Evolutionary conservation across 2,113 vertebrate species (phyloP).

Genomic region (Riparia riparia): DNA sequence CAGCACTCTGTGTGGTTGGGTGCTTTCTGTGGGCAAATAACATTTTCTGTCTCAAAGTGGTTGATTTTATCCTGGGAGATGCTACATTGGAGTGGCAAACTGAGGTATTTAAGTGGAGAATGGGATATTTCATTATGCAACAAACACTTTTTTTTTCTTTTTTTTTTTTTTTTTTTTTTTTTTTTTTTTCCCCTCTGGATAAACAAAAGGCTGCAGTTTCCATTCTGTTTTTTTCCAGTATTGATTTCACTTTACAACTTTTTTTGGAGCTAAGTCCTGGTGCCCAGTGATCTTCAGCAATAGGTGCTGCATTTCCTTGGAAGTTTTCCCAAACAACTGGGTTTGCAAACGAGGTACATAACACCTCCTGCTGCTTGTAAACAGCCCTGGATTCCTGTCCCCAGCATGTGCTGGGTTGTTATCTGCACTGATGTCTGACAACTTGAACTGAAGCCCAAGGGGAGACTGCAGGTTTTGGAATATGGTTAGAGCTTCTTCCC

Average conservation of each 20-base stretch:
- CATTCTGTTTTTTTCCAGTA: not conserved
- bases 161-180: not conserved
- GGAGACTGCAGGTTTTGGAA: not conserved
- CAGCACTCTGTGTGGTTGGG: accelerated
- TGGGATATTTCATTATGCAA: not conserved
- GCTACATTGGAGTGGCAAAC: not conserved
- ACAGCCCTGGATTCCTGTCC: conserved; percentile 24
- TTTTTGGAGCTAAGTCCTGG: not conserved
- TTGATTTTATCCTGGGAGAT: not conserved
- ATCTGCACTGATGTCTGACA: conserved; percentile 37
- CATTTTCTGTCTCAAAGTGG: not conserved
- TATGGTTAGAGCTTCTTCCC: conserved; percentile 1
- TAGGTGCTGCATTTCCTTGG: conserved; percentile 17
- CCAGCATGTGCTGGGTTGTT: conserved; percentile 38
- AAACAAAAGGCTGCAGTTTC: not conserved
- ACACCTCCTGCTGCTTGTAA: conserved; percentile 29
- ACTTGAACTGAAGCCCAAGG: not conserved
- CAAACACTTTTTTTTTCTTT: not conserved
- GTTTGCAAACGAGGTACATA: conserved; percentile 38
- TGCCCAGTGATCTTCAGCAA: not conserved
- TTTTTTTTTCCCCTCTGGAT: not conserved
- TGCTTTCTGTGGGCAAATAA: not conserved
- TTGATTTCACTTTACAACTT: not conserved
- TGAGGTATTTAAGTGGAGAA: not conserved
- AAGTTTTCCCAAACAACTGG: conserved; percentile 37